phyloP scores from a whole-genome alignment of 2,113 vertebrate genomes.

The Diadophis punctatus region DNA sequence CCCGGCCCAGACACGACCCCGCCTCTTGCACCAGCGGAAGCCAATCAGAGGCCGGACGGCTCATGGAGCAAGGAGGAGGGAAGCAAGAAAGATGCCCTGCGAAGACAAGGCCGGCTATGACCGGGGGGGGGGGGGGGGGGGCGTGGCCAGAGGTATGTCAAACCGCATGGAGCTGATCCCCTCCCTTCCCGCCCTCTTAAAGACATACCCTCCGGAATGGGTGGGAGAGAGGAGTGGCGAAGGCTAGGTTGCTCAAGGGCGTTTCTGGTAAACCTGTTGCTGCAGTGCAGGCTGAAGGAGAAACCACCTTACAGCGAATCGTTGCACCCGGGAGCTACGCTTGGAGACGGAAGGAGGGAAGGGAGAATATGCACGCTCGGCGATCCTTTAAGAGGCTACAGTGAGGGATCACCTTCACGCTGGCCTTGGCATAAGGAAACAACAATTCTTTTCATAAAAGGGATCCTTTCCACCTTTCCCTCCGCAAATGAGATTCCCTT shows the following conservation, averaged over 20 bases:
- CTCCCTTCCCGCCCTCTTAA: neutral
- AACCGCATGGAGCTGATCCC: neutral
- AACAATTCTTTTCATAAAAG: neutral
- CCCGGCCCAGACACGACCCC: neutral
- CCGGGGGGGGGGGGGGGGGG: neutral
- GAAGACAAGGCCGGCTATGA: neutral
- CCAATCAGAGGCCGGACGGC: neutral
- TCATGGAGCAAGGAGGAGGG: neutral
- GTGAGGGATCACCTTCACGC: neutral
- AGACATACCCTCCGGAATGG: neutral
- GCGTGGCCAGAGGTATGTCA: conserved; percentile 20
- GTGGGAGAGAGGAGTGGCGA: neutral
- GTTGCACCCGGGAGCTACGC: neutral
- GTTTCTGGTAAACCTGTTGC: conserved; percentile 4
- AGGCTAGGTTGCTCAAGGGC: conserved; percentile 1
- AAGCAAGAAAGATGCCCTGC: neutral
- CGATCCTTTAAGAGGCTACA: neutral
- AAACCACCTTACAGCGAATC: neutral
- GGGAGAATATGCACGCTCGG: neutral
- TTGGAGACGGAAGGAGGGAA: neutral
- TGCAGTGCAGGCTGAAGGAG: neutral
- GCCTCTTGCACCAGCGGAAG: conserved; percentile 1
- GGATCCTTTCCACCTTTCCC: neutral
- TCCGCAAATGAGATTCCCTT: neutral
- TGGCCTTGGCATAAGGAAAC: neutral